phyloP scores from a whole-genome alignment of 2,797 vertebrate species.

The Clarias fuscus region DNA sequence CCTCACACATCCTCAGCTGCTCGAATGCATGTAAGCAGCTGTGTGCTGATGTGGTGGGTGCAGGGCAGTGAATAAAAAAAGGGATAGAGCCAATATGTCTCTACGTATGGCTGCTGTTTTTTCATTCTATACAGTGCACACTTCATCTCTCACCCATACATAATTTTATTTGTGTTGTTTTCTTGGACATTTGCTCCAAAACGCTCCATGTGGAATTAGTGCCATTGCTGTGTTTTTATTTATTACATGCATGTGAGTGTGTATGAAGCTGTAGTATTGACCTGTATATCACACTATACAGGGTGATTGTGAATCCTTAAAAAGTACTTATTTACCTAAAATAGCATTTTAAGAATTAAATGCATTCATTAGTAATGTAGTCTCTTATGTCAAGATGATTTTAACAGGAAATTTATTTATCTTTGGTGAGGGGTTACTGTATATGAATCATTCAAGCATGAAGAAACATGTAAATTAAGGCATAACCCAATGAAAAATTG shows the following conservation, averaged over 20 bases:
- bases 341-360: background rate
- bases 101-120: conserved; percentile 22
- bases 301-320: background rate
- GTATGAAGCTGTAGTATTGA: conserved; percentile 59
- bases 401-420: no score
- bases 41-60: conserved; percentile 47
- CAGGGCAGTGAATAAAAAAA: conserved; percentile 20
- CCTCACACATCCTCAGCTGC: conserved; percentile 40
- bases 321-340: background rate
- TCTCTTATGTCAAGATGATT: no score
- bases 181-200: background rate
- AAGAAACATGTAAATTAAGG: no score
- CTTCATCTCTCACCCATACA: background rate
- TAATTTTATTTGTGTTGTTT: background rate
- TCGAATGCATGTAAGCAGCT: conserved; percentile 44
- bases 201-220: background rate
- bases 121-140: conserved; percentile 41
- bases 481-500: no score
- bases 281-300: conserved; percentile 20
- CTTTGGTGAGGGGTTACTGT: no score
- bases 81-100: background rate
- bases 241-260: background rate
- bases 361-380: background rate
- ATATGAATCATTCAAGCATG: no score
- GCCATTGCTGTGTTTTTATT: background rate